Evolutionary conservation across 2,888 invertebrate species (phyloP).

Genomic region (Oxycera nigricornis): DNA sequence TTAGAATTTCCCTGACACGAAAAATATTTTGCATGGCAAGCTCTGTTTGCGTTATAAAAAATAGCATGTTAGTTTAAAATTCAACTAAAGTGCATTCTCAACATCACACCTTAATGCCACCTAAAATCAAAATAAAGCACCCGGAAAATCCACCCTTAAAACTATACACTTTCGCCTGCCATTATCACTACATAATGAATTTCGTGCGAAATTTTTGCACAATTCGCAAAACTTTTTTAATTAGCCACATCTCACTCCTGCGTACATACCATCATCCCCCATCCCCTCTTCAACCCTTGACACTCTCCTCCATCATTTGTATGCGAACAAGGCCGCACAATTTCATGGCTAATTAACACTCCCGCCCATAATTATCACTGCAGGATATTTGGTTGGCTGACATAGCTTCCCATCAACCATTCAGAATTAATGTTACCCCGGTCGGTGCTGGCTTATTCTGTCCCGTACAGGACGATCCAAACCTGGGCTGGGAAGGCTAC

Average conservation of each 20-base stretch:
- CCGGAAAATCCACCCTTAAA: no score
- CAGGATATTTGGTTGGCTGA: slow-evolving; percentile 37
- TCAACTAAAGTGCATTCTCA: no score
- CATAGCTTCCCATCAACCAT: slow-evolving; percentile 20
- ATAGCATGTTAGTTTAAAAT: no score
- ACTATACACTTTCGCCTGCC: no score
- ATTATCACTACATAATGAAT: slow-evolving; percentile 20
- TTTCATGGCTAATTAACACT: slow-evolving; percentile 38
- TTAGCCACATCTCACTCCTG: not conserved
- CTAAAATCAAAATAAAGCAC: no score
- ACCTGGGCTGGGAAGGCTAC: not conserved
- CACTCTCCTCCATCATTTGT: not conserved
- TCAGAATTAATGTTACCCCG: slow-evolving; percentile 27
- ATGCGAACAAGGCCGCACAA: slow-evolving; percentile 9
- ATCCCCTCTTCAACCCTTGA: not conserved
- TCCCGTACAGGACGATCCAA: not conserved
- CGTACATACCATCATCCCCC: not conserved
- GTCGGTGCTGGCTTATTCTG: not conserved
- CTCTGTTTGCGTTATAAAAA: no score
- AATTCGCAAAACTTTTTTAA: slow-evolving; percentile 21
- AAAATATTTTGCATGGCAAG: no score
- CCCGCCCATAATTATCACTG: slow-evolving; percentile 41
- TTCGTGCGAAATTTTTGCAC: slow-evolving; percentile 32
- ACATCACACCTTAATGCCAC: no score
- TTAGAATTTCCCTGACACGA: no score